A percentile compares a stretch with the other conserved stretches of the same genome.
phyloP scores from a whole-genome alignment of 2,113 vertebrate genomes.

The Hyperoodon ampullatus region DNA sequence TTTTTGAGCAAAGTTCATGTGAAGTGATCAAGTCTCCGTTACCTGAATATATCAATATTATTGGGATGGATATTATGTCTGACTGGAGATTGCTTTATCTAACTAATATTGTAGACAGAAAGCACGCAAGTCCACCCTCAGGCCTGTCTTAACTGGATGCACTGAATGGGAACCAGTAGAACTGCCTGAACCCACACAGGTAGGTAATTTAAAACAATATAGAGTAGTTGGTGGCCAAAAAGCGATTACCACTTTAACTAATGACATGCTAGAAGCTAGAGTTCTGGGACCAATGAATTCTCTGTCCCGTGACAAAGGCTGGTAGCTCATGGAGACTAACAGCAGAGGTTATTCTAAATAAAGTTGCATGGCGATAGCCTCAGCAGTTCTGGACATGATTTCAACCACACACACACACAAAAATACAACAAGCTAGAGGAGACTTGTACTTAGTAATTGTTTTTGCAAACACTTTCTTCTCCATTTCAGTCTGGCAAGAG shows the following conservation, averaged over 20 bases:
- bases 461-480: neutral
- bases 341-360: neutral
- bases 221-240: neutral
- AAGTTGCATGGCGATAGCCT: neutral
- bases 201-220: neutral
- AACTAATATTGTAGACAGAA: neutral
- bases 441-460: neutral
- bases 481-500: neutral
- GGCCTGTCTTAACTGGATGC: neutral
- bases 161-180: neutral
- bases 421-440: neutral
- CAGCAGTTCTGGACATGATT: neutral
- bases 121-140: no score
- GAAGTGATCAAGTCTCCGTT: neutral
- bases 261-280: neutral
- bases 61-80: neutral
- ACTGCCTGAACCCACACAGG: neutral
- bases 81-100: neutral
- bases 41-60: neutral
- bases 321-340: neutral
- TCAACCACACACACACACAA: neutral
- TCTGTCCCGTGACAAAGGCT: neutral
- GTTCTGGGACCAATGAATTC: neutral
- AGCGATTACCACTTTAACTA: neutral
- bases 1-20: neutral